Evolutionary conservation across 2,888 invertebrate species (phyloP), one percentile per base, ranked within the genome.

Genomic region (Lissocephala sabroskyi): DNA sequence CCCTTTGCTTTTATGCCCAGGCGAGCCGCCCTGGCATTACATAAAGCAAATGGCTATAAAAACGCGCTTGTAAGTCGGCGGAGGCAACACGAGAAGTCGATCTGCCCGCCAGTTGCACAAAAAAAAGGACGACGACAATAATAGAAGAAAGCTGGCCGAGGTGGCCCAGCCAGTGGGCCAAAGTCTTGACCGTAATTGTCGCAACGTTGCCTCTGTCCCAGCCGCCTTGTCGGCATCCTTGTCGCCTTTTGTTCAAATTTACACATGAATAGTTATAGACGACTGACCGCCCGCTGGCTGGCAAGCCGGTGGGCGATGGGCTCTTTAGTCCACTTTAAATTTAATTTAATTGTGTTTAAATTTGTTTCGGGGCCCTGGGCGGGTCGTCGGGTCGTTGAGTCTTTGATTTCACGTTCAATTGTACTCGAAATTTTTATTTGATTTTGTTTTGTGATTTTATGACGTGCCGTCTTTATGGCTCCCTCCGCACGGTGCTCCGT

Each of bases 21-120:
- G 50, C 52, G 53, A 28, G 52, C 56, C 45, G 57, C 43, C 77
- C 76, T 68, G 74, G 61, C 60, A 57, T 68, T 62, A 74, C 66
- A 65, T 68, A 70, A 70, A 70, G 74, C 77, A 74, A 70, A 74
- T 74, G 74, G 74, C 77, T 56, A 70, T 70, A 70, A 76, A 76
- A 52, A 42, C 74, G 57, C 59, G 63, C 63, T 63, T 63, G 46
- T 18, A 1, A 19, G 19, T 18, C 37, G 37, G 11, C 35, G 16
- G 36, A n/a, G 3, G 1, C 16, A 7, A 16, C 33, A 23, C 3
- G 23, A 23, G 33, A 3, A n/a, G 29, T 13, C 23, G 23, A 40
- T 26, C n/a, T 26, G 41, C 14, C 18, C 26, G 49, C n/a, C n/a
- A n/a, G n/a, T n/a, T n/a, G n/a, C n/a, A 43, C 45, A 29, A 42